Percentiles rank a stretch among this genome's conserved stretches.
Conservation (phyloP, 37 sponge, comb jelly and placozoan genomes). For the Geodia barretti region DNA sequence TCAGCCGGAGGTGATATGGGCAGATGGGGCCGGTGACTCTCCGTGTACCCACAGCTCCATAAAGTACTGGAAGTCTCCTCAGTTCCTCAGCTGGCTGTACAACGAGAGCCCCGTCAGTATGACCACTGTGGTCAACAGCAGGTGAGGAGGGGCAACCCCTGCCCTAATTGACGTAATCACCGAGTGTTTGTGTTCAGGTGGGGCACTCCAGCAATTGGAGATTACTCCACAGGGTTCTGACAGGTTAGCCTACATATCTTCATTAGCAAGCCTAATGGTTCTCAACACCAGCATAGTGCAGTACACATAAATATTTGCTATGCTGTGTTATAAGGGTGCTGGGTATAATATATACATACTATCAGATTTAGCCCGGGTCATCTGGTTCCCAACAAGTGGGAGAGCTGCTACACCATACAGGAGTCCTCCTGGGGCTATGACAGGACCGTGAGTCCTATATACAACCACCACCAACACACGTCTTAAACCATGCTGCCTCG, state of each 20-base stretch:
- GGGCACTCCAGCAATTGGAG: constrained; percentile 58
- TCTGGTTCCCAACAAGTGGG: constrained; percentile 67
- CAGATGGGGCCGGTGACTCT: constrained; percentile 74
- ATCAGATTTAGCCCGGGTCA: constrained; percentile 59
- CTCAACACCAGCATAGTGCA: neutral
- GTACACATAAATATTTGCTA: neutral
- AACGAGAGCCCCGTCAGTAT: constrained; percentile 76
- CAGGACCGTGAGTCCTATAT: constrained; percentile 38
- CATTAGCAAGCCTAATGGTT: neutral
- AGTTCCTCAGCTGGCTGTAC: constrained; percentile 79
- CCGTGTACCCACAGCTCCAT: constrained; percentile 60
- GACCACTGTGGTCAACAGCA: constrained; percentile 56
- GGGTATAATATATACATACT: too few species aligned
- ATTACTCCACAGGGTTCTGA: constrained; percentile 73
- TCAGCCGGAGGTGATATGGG: constrained; percentile 78
- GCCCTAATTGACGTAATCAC: neutral
- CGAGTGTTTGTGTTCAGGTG: constrained; percentile 27
- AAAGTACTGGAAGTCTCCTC: constrained; percentile 76
- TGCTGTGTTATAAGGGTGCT: neutral
- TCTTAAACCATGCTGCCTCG: too few species aligned
- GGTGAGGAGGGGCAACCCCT: constrained; percentile 6
- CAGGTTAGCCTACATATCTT: constrained; percentile 30
- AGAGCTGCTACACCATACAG: constrained; percentile 79
- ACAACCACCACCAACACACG: too few species aligned
- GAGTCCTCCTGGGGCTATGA: constrained; percentile 78